A percentile compares a stretch with the other conserved stretches of the same genome.
These are phyloP conservation scores for Sepiola atlantica DNA, from an alignment of 2,888 invertebrate species.

Conservation along the genomic window DNA sequence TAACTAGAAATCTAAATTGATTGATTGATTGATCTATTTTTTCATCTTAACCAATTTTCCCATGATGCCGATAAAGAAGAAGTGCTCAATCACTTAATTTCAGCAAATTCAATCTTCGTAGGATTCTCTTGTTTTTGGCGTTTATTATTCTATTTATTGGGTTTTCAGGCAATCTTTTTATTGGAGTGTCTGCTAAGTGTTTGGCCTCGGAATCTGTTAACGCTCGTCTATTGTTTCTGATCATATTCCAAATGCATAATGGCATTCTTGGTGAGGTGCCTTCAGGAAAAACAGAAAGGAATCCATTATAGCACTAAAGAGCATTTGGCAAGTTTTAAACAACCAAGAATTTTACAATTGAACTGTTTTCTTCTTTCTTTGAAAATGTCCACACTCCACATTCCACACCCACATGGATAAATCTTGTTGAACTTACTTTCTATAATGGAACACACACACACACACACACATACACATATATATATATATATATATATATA, in stretches of 20 bases:
- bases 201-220: neutral
- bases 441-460: no score
- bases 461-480: no score
- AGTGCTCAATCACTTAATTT: neutral
- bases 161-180: neutral
- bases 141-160: neutral
- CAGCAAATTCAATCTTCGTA: neutral
- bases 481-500: no score
- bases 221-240: conserved; percentile 6
- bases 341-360: neutral
- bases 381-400: neutral
- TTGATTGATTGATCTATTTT: neutral
- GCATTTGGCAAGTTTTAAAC: neutral
- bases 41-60: neutral
- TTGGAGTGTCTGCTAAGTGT: neutral
- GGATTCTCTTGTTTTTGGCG: no score
- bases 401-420: no score
- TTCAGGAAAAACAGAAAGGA: neutral
- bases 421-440: no score
- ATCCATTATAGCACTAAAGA: neutral
- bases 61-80: neutral
- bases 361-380: neutral
- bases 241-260: conserved; percentile 1
- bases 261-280: neutral
- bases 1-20: neutral